Percentiles rank a stretch among this genome's conserved stretches.
Evolutionary conservation across 2,888 invertebrate genomes (phyloP).

Genomic region (Polietes domitor): DNA sequence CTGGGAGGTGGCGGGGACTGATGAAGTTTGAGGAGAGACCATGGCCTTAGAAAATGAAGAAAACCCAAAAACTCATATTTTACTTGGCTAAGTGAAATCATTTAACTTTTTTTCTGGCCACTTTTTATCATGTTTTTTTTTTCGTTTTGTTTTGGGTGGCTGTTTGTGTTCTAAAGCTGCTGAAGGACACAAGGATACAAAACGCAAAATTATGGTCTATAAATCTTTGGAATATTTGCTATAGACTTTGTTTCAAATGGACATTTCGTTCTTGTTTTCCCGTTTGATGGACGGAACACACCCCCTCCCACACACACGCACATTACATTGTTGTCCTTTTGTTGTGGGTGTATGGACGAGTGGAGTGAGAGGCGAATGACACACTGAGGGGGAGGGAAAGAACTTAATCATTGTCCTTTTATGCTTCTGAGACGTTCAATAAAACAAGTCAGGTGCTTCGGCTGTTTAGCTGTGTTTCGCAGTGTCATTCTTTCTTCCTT

Average conservation of each 20-base stretch:
- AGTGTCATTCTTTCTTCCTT: conserved; percentile 1
- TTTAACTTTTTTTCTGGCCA: conserved; percentile 11
- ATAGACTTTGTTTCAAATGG: conserved; percentile 31
- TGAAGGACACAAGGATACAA: not conserved
- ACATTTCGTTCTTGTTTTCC: conserved; percentile 19
- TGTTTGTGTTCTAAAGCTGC: too few species aligned
- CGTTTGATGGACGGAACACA: not conserved
- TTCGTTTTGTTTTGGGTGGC: not conserved
- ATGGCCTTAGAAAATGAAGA: not conserved
- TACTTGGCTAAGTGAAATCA: conserved; percentile 11
- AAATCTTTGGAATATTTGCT: conserved; percentile 46
- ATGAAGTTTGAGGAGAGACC: not conserved
- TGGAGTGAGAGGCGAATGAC: not conserved
- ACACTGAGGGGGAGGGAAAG: not conserved
- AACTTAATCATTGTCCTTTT: conserved; percentile 46
- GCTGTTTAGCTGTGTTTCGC: not conserved
- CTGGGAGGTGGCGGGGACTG: not conserved
- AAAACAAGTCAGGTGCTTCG: conserved; percentile 4
- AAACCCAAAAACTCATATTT: conserved; percentile 19
- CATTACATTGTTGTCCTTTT: not conserved
- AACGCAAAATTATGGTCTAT: conserved; percentile 44
- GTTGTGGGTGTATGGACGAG: not conserved
- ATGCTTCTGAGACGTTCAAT: not conserved
- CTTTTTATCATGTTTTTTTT: not conserved
- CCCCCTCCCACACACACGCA: too few species aligned